Percentiles rank a stretch among this genome's conserved stretches.
Conservation (phyloP, 2,888 invertebrate species). For the Eristalis pertinax region DNA sequence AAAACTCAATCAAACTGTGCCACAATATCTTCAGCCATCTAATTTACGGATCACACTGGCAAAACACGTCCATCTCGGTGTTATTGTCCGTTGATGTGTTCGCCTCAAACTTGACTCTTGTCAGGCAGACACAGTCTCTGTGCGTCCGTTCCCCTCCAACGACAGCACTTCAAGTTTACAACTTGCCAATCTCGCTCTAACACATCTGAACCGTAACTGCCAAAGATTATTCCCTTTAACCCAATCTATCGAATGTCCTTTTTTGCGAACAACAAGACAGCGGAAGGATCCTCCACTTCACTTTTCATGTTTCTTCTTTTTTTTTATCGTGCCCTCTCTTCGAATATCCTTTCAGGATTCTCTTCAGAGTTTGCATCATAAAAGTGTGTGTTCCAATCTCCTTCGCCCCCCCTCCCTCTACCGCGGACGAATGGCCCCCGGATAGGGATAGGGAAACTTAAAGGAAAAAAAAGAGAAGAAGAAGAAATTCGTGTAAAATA, state of each 20-base stretch:
- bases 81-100: background rate
- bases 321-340: background rate
- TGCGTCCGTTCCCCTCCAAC: background rate
- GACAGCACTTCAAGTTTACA: background rate
- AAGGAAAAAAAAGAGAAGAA: background rate
- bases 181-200: background rate
- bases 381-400: background rate
- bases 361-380: background rate
- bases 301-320: background rate
- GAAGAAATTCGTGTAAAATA: constrained; percentile 32
- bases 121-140: background rate
- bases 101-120: background rate
- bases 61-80: background rate
- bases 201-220: background rate
- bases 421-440: background rate
- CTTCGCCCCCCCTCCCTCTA: background rate
- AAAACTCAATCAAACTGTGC: background rate
- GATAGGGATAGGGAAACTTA: background rate
- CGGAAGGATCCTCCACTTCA: background rate
- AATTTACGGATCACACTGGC: background rate
- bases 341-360: background rate
- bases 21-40: background rate
- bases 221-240: background rate
- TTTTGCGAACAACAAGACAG: background rate
- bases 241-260: background rate